A percentile compares a stretch with the other conserved stretches of the same genome.
phyloP scores from a whole-genome alignment of 2,888 invertebrate genomes.

The Pammene fasciana region DNA sequence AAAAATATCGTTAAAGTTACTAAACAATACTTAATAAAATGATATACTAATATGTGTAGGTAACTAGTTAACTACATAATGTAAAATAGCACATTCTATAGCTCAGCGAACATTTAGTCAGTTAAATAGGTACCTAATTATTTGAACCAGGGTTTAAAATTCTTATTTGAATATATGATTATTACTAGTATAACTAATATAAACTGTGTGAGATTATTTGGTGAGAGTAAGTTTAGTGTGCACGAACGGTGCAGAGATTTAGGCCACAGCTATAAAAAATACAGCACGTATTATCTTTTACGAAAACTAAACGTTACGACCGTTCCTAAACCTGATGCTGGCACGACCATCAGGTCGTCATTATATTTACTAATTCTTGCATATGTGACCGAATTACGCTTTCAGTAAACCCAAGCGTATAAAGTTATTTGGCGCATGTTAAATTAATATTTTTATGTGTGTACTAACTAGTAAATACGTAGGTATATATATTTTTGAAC shows the following conservation, averaged over 20 bases:
- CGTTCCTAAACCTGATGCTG: constrained; percentile 22
- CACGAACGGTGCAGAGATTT: neutral
- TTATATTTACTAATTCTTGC: constrained; percentile 22
- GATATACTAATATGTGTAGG: no score
- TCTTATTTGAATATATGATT: no score
- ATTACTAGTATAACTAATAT: neutral
- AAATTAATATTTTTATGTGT: neutral
- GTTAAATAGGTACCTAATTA: no score
- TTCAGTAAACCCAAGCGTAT: constrained; percentile 1
- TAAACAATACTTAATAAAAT: no score
- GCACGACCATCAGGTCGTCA: constrained; percentile 17
- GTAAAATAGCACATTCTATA: no score
- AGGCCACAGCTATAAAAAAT: constrained; percentile 33
- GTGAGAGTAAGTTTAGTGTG: neutral
- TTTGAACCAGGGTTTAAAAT: no score
- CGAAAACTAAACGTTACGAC: constrained; percentile 32
- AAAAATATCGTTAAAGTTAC: no score
- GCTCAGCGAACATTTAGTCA: no score
- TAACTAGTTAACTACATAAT: no score
- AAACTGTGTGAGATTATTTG: neutral
- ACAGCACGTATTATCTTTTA: constrained; percentile 13
- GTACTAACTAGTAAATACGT: neutral
- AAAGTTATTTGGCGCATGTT: constrained; percentile 19
- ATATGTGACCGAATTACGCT: constrained; percentile 15
- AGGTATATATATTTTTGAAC: constrained; percentile 3